These are phyloP conservation scores for Tipula vernalis DNA, from an alignment of 2,888 invertebrate species.

Conservation along the genomic window DNA sequence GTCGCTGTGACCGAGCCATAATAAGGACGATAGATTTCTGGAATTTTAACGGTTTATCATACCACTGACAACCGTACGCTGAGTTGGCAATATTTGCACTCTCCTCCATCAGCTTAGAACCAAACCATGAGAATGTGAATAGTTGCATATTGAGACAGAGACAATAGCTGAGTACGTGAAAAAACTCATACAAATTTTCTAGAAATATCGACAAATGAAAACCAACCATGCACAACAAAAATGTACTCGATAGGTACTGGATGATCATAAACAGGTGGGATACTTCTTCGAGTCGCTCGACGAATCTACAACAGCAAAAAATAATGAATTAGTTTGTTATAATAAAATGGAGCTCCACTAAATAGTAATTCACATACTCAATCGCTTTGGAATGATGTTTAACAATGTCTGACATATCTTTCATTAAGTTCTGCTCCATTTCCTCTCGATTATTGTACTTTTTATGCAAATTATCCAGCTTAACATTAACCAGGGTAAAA, in stretches of 20 bases:
- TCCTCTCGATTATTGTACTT: background rate
- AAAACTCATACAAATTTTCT: background rate
- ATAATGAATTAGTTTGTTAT: background rate
- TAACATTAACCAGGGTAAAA: background rate
- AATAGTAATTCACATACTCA: background rate
- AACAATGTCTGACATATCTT: background rate
- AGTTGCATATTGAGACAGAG: constrained; percentile 5
- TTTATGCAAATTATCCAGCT: background rate
- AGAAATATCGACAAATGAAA: background rate
- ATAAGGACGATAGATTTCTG: constrained; percentile 10
- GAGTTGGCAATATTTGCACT: constrained; percentile 11
- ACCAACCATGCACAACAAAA: background rate
- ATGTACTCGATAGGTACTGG: constrained; percentile 6
- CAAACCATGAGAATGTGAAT: constrained; percentile 10
- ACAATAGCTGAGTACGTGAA: background rate
- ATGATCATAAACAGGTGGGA: background rate
- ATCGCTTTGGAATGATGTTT: background rate
- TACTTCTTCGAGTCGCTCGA: background rate
- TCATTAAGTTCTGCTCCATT: background rate
- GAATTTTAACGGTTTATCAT: constrained; percentile 8
- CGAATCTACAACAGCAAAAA: background rate
- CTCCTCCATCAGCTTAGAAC: constrained; percentile 8
- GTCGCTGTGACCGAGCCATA: constrained; percentile 12
- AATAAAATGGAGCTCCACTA: no score
- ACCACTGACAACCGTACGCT: constrained; percentile 13